Conservation (phyloP, 2,113 vertebrate species). For the Mesocricetus auratus region DNA sequence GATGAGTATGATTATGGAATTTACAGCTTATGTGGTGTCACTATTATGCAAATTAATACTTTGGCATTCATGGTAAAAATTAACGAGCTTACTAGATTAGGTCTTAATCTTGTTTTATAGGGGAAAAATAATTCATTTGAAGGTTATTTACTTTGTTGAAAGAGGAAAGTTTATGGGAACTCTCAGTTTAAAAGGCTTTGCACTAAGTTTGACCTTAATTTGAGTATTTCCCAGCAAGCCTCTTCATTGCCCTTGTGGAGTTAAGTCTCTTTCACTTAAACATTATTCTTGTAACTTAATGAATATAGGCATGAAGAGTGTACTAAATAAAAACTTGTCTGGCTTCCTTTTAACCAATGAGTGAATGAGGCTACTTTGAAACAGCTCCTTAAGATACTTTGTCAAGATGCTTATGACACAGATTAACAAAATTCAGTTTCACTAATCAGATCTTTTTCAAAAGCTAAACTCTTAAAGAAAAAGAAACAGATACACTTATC, state of each 20-base stretch:
- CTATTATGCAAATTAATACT: neutral
- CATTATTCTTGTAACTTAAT: neutral
- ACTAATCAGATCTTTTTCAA: neutral
- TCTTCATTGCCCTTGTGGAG: conserved; percentile 25
- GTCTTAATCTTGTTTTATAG: conserved; percentile 10
- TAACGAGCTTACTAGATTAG: neutral
- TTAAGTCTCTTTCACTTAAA: conserved; percentile 28
- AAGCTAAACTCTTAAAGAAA: conserved; percentile 9
- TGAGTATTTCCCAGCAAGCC: conserved; percentile 38
- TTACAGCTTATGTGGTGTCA: neutral
- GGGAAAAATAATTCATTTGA: neutral
- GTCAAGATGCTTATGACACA: neutral
- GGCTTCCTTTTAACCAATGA: neutral
- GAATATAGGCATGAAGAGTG: neutral
- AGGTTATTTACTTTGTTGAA: conserved; percentile 11
- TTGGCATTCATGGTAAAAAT: neutral
- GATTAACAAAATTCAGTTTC: neutral
- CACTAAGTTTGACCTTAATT: neutral
- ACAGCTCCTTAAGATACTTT: neutral
- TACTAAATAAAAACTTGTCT: neutral
- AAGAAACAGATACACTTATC: neutral
- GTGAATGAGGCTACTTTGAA: neutral
- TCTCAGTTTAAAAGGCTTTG: conserved; percentile 38
- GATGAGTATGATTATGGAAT: neutral
- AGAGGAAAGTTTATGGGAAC: neutral